These are phyloP conservation scores for Cosmorhoe ocellata DNA, from an alignment of 2,888 invertebrate genomes.

Conservation along the genomic window DNA sequence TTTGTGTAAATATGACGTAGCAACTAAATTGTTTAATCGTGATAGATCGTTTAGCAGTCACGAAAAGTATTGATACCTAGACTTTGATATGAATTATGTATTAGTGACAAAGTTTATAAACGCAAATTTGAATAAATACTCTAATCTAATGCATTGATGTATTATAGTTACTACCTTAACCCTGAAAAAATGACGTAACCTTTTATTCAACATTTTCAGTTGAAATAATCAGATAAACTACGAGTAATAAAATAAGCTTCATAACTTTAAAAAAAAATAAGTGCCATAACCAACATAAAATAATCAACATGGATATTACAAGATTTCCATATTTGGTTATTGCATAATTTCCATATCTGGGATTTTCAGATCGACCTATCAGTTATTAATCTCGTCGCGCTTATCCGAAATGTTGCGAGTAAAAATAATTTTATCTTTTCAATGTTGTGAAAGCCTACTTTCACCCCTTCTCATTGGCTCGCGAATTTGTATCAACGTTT, in stretches of 20 bases:
- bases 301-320: constrained; percentile 14
- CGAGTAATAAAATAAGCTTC: background rate
- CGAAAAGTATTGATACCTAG: constrained; percentile 4
- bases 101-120: too few species aligned
- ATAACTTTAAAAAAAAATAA: constrained; percentile 9
- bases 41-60: constrained; percentile 38
- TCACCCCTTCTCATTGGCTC: constrained; percentile 58
- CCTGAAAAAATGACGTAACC: too few species aligned
- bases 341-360: constrained; percentile 33
- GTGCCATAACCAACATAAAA: constrained; percentile 22
- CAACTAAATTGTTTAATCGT: constrained; percentile 33
- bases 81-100: too few species aligned
- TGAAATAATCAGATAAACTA: constrained; percentile 1
- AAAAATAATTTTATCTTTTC: constrained; percentile 46
- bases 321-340: constrained; percentile 34
- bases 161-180: too few species aligned
- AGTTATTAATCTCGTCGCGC: constrained; percentile 32
- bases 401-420: constrained; percentile 31
- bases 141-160: too few species aligned
- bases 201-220: too few species aligned
- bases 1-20: constrained; percentile 39
- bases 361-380: constrained; percentile 28
- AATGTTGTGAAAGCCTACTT: constrained; percentile 72
- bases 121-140: too few species aligned
- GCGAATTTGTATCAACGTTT: constrained; percentile 70